These are phyloP conservation scores for Xylocampa areola DNA, from an alignment of 2,888 invertebrate genomes.

Conservation along the genomic window DNA sequence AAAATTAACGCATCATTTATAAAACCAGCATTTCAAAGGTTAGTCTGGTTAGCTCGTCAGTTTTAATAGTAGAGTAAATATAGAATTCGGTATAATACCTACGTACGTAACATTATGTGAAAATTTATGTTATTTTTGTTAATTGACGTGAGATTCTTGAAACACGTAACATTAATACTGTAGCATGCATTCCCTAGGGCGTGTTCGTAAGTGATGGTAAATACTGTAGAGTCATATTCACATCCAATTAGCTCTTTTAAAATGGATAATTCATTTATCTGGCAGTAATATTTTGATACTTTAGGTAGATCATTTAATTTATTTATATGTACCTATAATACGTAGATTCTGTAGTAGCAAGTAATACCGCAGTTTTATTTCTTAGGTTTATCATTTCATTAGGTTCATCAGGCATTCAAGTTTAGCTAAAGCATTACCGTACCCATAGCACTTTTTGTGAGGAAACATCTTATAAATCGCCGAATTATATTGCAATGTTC, in stretches of 20 bases:
- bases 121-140: constrained; percentile 41
- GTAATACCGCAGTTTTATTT: neutral
- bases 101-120: constrained; percentile 9
- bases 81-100: constrained; percentile 14
- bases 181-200: constrained; percentile 29
- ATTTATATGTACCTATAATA: no score
- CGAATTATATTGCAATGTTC: neutral
- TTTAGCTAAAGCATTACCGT: no score
- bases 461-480: constrained; percentile 13
- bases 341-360: constrained; percentile 3
- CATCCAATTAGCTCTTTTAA: constrained; percentile 26
- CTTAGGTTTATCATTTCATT: constrained; percentile 1
- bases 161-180: constrained; percentile 16
- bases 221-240: constrained; percentile 26
- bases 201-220: constrained; percentile 30
- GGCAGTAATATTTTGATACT: neutral
- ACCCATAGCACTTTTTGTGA: constrained; percentile 13
- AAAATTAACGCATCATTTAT: constrained; percentile 30
- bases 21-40: constrained; percentile 24
- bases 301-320: neutral
- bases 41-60: constrained; percentile 14
- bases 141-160: constrained; percentile 34
- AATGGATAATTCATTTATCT: neutral
- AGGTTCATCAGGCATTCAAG: no score
- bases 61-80: constrained; percentile 31